Conservation (phyloP, 2,888 invertebrate genomes). For the Tetranychus truncatus region DNA sequence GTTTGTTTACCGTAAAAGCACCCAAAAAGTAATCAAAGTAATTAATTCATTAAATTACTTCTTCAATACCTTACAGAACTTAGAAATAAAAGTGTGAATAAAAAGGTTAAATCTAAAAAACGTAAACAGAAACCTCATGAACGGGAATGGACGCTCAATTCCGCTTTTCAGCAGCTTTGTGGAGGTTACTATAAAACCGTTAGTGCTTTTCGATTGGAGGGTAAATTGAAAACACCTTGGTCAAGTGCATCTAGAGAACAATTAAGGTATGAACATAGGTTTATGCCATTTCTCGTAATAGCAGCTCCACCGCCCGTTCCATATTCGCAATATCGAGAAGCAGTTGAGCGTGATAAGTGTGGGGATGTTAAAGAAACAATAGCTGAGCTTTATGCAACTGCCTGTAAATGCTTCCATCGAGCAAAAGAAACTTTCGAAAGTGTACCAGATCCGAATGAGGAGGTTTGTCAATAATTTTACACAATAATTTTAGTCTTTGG, state of each 20-base stretch:
- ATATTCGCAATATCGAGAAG: slow-evolving; percentile 68
- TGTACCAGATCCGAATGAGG: slow-evolving; percentile 57
- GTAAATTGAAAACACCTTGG: slow-evolving; percentile 60
- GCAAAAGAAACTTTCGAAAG: slow-evolving; percentile 67
- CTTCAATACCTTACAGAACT: slow-evolving; percentile 14
- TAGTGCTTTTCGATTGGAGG: slow-evolving; percentile 42
- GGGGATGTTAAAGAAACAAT: slow-evolving; percentile 30
- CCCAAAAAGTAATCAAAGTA: not conserved
- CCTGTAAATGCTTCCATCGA: slow-evolving; percentile 79
- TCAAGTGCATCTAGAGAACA: slow-evolving; percentile 79
- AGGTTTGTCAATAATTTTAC: slow-evolving; percentile 38
- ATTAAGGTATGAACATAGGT: slow-evolving; percentile 81
- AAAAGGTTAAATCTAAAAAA: slow-evolving; percentile 42
- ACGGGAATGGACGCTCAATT: slow-evolving; percentile 65
- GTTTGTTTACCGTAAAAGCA: slow-evolving; percentile 23
- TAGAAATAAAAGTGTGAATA: slow-evolving; percentile 31
- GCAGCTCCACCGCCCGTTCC: slow-evolving; percentile 75
- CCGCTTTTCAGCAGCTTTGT: slow-evolving; percentile 79
- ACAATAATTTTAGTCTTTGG: not conserved
- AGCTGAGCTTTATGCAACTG: slow-evolving; percentile 47
- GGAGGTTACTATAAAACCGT: slow-evolving; percentile 74
- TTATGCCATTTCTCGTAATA: slow-evolving; percentile 67
- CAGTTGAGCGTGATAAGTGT: slow-evolving; percentile 36
- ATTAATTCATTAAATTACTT: not conserved
- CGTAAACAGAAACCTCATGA: slow-evolving; percentile 51